phyloP scores from a whole-genome alignment of 2,113 vertebrate genomes.

The Cebus imitator region DNA sequence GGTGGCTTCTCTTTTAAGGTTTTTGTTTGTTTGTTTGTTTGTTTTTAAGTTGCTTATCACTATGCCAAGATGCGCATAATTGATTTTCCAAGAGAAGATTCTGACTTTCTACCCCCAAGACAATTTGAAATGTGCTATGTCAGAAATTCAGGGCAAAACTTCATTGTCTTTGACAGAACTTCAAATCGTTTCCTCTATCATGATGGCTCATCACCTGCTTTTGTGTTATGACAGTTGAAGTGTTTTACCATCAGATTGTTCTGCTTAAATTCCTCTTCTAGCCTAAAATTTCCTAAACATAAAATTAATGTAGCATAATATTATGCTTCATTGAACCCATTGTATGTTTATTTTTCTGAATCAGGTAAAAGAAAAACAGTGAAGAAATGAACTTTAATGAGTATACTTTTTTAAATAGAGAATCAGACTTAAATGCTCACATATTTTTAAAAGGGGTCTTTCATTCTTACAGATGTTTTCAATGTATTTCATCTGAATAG shows the following conservation, averaged over 20 bases:
- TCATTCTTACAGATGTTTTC: neutral
- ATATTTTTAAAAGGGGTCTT: neutral
- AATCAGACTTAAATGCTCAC: neutral
- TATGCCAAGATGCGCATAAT: neutral
- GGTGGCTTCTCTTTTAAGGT: too few species aligned
- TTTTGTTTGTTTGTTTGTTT: neutral
- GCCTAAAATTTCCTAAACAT: neutral
- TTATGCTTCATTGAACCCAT: neutral
- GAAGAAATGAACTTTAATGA: neutral
- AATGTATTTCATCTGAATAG: neutral
- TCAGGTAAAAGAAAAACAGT: neutral
- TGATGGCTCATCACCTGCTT: neutral
- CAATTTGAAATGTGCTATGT: neutral
- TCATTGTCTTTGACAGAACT: neutral
- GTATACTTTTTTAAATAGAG: neutral
- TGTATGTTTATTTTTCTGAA: neutral
- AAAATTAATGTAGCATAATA: neutral
- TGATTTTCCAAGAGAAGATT: neutral
- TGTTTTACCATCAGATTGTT: neutral
- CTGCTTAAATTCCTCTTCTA: neutral
- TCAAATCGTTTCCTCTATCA: neutral
- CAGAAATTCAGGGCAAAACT: neutral
- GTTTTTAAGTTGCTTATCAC: neutral
- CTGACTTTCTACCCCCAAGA: neutral
- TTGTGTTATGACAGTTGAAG: neutral